phyloP scores from a whole-genome alignment of 2,113 vertebrate species.

The Tragelaphus imberbis region DNA sequence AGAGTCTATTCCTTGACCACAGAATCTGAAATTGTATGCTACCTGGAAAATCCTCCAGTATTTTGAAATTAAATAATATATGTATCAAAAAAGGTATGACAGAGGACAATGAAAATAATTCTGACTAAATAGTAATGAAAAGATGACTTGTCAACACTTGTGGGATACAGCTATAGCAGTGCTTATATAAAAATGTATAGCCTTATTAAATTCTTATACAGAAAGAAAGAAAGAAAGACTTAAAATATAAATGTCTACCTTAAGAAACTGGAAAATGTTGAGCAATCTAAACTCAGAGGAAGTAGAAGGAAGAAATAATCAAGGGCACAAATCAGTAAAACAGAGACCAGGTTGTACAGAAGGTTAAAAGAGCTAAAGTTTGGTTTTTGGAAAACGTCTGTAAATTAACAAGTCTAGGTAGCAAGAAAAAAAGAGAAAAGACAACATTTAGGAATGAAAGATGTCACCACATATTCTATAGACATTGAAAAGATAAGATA shows the following conservation, averaged over 20 bases:
- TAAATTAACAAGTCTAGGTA: neutral
- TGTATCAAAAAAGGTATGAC: neutral
- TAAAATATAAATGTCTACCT: neutral
- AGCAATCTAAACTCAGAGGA: neutral
- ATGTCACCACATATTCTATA: neutral
- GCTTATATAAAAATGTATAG: no score
- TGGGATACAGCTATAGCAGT: no score
- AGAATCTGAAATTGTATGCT: neutral
- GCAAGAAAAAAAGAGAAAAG: neutral
- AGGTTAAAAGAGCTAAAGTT: neutral
- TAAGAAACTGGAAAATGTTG: neutral
- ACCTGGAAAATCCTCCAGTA: neutral
- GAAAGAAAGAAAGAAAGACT: neutral
- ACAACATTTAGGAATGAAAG: neutral
- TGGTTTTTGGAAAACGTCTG: neutral
- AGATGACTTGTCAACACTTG: no score
- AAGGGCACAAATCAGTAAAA: neutral
- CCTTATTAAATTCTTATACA: no score
- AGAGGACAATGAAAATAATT: neutral
- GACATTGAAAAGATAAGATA: neutral
- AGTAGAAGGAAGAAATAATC: neutral
- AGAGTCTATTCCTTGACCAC: neutral
- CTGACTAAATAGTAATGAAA: neutral
- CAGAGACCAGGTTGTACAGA: neutral
- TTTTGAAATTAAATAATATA: neutral